Evolutionary conservation across 2,888 invertebrate species (phyloP), one percentile per base, ranked within the genome.

Genomic region (Margaritifera margaritifera): DNA sequence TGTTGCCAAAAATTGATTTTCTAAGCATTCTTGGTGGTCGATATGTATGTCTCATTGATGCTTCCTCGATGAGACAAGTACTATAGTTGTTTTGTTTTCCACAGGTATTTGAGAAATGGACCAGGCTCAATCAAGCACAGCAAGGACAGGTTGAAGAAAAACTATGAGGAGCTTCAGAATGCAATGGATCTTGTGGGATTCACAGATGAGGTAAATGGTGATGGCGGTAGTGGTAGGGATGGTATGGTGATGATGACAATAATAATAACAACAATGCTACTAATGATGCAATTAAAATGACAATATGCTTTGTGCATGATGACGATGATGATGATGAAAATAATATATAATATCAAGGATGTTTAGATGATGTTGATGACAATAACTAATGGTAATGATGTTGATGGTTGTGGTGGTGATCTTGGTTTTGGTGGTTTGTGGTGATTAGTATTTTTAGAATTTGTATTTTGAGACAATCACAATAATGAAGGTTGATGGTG

Each of bases 141-240:
- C 52, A 71, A 74, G 8, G 55, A 66, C 22, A 31, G 59, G 15
- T 62, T 84, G 19, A 78, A 81, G 66, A 76, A 77, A 60, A 73
- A 76, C 20, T 87, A 84, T 75, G 85, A 85, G 42, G 83, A 86
- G 22, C 69, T 89, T 42, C 68, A 85, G 52, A 86, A 87, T 74
- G 83, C 88, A 15, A 80, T 88, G 77, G 88, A 88, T 73, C 78
- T 87, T 62, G 87, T 89, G n/a, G 88, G 88, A 57, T 89, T 88
- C 72, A 86, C 86, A 42, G 87, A 88, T 69, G 80, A 85, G 74
- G 88, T 87, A 72, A 62, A 69, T 63, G 50, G 19, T 51, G 2
- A 54, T 66, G 42, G 11, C 42, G 22, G 52, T 62, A 24, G 20
- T 59, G 53, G 50, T 51, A 27, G 24, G 24, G 63, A 52, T 51